phyloP scores from a whole-genome alignment of 2,797 vertebrate species.

The Amblyraja radiata region DNA sequence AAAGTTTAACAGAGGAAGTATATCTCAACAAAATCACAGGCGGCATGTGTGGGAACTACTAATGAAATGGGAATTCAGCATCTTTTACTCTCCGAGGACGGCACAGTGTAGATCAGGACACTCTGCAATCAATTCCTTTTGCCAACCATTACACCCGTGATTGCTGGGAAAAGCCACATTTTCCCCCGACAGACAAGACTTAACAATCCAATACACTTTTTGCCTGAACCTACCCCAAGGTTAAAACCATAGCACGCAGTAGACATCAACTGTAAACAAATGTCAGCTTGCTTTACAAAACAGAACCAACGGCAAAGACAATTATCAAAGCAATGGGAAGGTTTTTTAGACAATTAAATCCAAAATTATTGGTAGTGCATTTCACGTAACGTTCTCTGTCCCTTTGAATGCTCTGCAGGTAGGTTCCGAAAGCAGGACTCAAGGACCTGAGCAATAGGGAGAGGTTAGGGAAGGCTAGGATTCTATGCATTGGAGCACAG shows the following conservation, averaged over 20 bases:
- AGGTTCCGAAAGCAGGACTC: too few species aligned
- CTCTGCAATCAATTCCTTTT: background rate
- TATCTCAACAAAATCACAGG: background rate
- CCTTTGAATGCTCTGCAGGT: too few species aligned
- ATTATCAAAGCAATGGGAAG: background rate
- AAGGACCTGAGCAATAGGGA: too few species aligned
- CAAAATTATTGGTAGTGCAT: background rate
- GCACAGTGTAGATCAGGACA: background rate
- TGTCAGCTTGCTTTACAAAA: conserved; percentile 7
- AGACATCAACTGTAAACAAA: conserved; percentile 16
- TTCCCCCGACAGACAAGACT: background rate
- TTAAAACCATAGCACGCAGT: background rate
- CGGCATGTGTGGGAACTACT: background rate
- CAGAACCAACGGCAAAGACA: background rate
- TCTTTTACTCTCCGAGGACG: too few species aligned
- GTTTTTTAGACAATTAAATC: background rate
- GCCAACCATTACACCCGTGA: background rate
- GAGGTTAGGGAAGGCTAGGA: too few species aligned
- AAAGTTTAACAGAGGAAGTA: background rate
- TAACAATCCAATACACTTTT: background rate
- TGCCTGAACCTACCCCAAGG: background rate
- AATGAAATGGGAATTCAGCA: background rate
- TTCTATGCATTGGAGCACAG: too few species aligned
- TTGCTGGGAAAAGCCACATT: background rate
- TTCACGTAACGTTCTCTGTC: background rate